These are phyloP conservation scores for Psittacula cyanocephala DNA, from an alignment of 2,113 vertebrate genomes.

Conservation along the genomic window DNA sequence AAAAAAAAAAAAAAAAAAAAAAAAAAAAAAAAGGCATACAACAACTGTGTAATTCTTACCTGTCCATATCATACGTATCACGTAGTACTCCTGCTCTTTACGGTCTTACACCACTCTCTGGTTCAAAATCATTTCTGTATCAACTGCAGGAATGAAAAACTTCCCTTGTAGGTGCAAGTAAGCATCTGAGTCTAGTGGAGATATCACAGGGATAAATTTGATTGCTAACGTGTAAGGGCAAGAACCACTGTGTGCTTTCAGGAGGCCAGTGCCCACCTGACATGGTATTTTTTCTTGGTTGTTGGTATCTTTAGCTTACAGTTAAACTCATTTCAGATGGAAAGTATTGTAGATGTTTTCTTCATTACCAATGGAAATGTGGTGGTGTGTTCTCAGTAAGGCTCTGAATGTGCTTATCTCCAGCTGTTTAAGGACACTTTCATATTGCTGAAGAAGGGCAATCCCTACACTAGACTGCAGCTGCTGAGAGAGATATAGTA, in stretches of 20 bases:
- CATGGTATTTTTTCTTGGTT: background rate
- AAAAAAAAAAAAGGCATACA: background rate
- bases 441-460: background rate
- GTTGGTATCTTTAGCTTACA: slow-evolving; percentile 1
- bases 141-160: background rate
- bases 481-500: background rate
- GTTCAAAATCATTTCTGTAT: background rate
- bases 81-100: background rate
- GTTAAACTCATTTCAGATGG: slow-evolving; percentile 2
- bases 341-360: background rate
- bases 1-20: no score
- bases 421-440: background rate
- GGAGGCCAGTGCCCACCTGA: background rate
- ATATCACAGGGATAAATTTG: background rate
- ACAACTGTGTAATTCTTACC: background rate
- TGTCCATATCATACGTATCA: background rate
- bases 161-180: background rate
- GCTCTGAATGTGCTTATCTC: background rate
- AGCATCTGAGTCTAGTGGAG: background rate
- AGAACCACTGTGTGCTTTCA: background rate
- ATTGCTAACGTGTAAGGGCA: background rate
- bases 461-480: background rate
- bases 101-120: background rate
- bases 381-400: background rate
- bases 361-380: background rate